Evolutionary conservation across 2,888 invertebrate genomes (phyloP).

Genomic region (Plagiodera versicolora): DNA sequence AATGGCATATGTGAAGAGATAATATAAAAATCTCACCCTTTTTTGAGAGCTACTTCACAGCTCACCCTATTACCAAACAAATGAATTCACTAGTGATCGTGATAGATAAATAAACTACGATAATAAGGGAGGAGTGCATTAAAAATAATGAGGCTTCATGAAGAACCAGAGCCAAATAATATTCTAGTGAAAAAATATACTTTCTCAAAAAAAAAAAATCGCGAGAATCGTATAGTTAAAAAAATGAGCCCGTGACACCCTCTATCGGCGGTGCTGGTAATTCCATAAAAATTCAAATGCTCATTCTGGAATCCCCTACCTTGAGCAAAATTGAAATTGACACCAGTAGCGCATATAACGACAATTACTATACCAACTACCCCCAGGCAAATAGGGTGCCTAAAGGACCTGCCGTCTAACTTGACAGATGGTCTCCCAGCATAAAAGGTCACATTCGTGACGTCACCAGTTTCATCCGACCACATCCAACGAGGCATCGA

Average conservation of each 20-base stretch:
- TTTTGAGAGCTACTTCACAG: constrained; percentile 35
- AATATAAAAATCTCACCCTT: constrained; percentile 37
- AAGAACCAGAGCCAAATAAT: no score
- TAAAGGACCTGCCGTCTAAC: constrained; percentile 38
- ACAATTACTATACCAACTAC: constrained; percentile 43
- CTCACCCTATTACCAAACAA: constrained; percentile 36
- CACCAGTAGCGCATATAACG: constrained; percentile 47
- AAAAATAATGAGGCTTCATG: constrained; percentile 15
- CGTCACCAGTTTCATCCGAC: constrained; percentile 45
- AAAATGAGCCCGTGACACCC: no score
- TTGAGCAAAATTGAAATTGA: constrained; percentile 47
- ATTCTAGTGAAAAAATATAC: no score
- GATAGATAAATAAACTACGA: constrained; percentile 43
- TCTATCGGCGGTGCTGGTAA: no score
- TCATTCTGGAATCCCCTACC: background rate
- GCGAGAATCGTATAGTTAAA: no score
- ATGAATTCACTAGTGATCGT: constrained; percentile 40
- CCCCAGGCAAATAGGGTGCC: constrained; percentile 42
- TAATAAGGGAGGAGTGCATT: constrained; percentile 15
- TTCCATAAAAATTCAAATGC: no score
- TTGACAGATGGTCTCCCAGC: constrained; percentile 51
- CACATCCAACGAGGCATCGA: constrained; percentile 34
- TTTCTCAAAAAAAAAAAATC: no score
- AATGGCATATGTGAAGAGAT: constrained; percentile 41
- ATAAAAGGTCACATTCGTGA: constrained; percentile 53